phyloP scores from a whole-genome alignment of 2,888 invertebrate species.

The Cyrtodaria siliqua region DNA sequence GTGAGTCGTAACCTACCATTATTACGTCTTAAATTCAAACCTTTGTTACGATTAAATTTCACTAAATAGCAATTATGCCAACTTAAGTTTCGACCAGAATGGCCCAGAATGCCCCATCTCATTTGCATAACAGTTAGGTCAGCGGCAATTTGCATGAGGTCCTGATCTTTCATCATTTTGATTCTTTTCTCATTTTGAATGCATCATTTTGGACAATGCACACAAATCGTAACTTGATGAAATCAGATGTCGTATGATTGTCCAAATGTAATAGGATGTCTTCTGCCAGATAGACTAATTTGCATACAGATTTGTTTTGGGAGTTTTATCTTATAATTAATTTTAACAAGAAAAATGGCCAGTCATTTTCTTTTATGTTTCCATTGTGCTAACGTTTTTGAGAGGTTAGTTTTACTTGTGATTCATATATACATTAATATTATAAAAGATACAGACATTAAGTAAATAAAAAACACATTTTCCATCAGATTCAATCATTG shows the following conservation, averaged over 20 bases:
- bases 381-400: too few relatives aligned
- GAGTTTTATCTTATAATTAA: too few relatives aligned
- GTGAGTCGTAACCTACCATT: constrained; percentile 40
- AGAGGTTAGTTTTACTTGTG: too few relatives aligned
- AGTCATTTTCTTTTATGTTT: too few relatives aligned
- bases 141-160: constrained; percentile 44
- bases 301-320: constrained; percentile 58
- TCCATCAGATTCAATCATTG: too few relatives aligned
- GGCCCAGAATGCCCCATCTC: constrained; percentile 19
- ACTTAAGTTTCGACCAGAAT: constrained; percentile 41
- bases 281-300: constrained; percentile 53
- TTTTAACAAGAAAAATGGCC: too few relatives aligned
- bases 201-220: constrained; percentile 53
- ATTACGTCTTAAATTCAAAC: constrained; percentile 55
- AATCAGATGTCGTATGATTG: constrained; percentile 22
- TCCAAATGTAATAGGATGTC: constrained; percentile 45
- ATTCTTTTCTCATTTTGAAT: constrained; percentile 38
- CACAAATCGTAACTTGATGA: constrained; percentile 19
- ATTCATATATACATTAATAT: too few relatives aligned
- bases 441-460: too few relatives aligned
- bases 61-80: constrained; percentile 36
- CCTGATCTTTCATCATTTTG: constrained; percentile 26
- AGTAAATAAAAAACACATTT: too few relatives aligned
- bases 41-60: constrained; percentile 45
- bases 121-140: constrained; percentile 64